phyloP scores from a whole-genome alignment of 1,140 invertebrate species.

The Grapholita molesta region DNA sequence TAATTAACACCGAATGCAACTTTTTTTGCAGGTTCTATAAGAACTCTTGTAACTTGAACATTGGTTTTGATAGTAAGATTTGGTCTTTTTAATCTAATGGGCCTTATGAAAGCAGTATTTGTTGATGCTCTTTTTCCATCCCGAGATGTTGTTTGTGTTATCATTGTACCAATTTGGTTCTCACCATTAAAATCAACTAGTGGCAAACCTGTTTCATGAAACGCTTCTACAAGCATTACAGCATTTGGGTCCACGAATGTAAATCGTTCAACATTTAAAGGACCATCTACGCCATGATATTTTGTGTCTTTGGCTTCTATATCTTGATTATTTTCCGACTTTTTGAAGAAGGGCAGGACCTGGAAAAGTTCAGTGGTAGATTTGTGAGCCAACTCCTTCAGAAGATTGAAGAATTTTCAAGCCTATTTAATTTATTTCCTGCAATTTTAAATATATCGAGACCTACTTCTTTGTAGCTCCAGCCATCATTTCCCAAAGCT shows the following conservation, averaged over 20 bases:
- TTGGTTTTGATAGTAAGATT: slow-evolving; percentile 86
- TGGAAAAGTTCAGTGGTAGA: slow-evolving; percentile 37
- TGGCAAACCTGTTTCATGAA: slow-evolving; percentile 78
- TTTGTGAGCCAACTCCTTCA: slow-evolving; percentile 37
- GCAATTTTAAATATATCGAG: slow-evolving; percentile 21
- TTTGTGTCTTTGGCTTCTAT: slow-evolving; percentile 53
- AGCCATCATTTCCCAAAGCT: slow-evolving; percentile 82
- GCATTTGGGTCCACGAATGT: slow-evolving; percentile 78
- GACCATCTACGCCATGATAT: slow-evolving; percentile 78
- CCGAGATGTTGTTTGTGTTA: slow-evolving; percentile 78
- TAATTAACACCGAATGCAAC: slow-evolving; percentile 84
- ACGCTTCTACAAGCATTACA: slow-evolving; percentile 75
- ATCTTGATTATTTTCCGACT: slow-evolving; percentile 83
- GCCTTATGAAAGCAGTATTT: slow-evolving; percentile 85
- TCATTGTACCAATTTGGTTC: slow-evolving; percentile 78
- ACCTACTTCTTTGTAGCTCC: slow-evolving; percentile 87
- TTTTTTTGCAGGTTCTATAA: slow-evolving; percentile 83
- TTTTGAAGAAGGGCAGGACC: slow-evolving; percentile 88
- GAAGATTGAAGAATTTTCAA: no score
- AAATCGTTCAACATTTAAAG: slow-evolving; percentile 79
- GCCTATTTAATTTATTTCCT: not conserved
- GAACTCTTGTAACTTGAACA: slow-evolving; percentile 83
- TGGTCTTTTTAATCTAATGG: slow-evolving; percentile 80
- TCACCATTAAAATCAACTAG: slow-evolving; percentile 78
- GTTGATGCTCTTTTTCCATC: slow-evolving; percentile 84